These are phyloP conservation scores for Micromussa lordhowensis DNA, from an alignment of 92 coral and sea anemone genomes.

Conservation along the genomic window DNA sequence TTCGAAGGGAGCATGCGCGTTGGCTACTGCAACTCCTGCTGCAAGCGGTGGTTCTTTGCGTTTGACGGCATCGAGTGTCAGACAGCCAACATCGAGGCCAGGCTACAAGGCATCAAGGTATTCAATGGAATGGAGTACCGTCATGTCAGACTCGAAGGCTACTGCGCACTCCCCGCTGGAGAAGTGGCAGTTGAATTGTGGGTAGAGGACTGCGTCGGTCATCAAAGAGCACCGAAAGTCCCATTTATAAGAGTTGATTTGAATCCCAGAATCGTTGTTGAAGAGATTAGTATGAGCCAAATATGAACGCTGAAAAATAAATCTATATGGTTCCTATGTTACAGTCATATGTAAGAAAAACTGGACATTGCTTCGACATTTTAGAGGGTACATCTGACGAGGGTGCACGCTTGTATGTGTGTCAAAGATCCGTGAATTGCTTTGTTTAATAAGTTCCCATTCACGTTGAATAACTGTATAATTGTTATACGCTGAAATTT, in stretches of 20 bases:
- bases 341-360: no score
- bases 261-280: constrained; percentile 61
- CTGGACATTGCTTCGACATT: no score
- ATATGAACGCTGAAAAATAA: neutral
- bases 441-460: no score
- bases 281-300: constrained; percentile 51
- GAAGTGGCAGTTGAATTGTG: constrained; percentile 71
- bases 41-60: constrained; percentile 86
- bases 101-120: constrained; percentile 63
- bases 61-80: constrained; percentile 65
- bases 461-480: no score
- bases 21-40: constrained; percentile 78
- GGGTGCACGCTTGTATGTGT: no score
- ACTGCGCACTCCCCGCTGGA: constrained; percentile 80
- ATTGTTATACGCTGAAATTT: no score
- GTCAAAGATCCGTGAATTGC: no score
- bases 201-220: constrained; percentile 78
- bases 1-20: constrained; percentile 87
- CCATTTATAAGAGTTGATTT: constrained; percentile 37
- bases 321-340: neutral
- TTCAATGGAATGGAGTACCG: constrained; percentile 71
- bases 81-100: constrained; percentile 66
- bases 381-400: no score
- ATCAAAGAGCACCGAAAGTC: constrained; percentile 49
- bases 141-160: constrained; percentile 79